Base-by-base conservation (phyloP, 2,113 vertebrate species). In the Casuarius casuarius region DNA sequence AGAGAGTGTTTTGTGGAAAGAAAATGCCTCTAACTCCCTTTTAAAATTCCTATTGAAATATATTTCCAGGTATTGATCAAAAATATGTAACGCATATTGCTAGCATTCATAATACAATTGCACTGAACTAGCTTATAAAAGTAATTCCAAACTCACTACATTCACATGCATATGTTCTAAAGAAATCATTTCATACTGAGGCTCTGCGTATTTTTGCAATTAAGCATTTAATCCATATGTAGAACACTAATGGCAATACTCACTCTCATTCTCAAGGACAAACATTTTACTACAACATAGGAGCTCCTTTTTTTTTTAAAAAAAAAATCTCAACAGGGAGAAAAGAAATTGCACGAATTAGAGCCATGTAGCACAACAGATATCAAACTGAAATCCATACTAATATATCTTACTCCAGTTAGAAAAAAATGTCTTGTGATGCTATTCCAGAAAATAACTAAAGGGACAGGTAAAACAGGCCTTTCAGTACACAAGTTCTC, bases 171-270 rank as follows among this genome's bases (percentile, higher is more conserved):
- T 28, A 49, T 31, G 4, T 49, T 74, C 70, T 38, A 71, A 18
- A 61, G 9, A 1, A 75, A 54, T 44, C 1, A 70, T 28, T 79
- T 54, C 25, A 46, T 73, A n/a, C 12, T 62, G 4, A 31, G 25
- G 26, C 10, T 48, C 46, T 15, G 6, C 1, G 33, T 16, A 70
- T 62, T 90, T 68, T n/a, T 67, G 14, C 29, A 85, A 26, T 1
- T 28, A 58, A 79, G 44, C 54, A 16, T 18, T 74, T 42, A 66
- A 46, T 52, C 51, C 10, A 48, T 3, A 11, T 2, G 7, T 7
- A 7, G 21, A 1, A 0, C 13, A 46, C 15, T 18, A 62, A 56
- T 1, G 26, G 7, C 9, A 88, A 62, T 4, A 54, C 14, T 80
- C 3, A 1, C 20, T 94, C 75, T n/a, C 7, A 8, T 62, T 35